Evolutionary conservation across 2,888 invertebrate genomes (phyloP).

Genomic region (Automeris io): DNA sequence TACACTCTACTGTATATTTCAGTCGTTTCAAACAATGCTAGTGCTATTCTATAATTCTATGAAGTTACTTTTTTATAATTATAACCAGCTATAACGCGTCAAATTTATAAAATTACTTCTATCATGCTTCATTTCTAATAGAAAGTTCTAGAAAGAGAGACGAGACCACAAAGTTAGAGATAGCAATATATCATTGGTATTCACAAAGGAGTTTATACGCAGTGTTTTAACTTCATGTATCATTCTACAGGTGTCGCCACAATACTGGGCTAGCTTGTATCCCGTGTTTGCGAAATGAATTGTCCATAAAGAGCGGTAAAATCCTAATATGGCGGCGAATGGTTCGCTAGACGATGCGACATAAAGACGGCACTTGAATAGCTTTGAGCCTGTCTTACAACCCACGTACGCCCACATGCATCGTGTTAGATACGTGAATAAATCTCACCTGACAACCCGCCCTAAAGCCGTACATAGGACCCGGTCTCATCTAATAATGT

Average conservation of each 20-base stretch:
- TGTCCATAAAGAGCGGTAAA: slow-evolving; percentile 40
- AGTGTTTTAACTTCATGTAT: slow-evolving; percentile 1
- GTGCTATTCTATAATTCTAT: too few relatives aligned
- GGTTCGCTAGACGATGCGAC: slow-evolving; percentile 38
- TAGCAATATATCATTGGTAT: too few relatives aligned
- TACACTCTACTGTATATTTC: too few relatives aligned
- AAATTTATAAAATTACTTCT: too few relatives aligned
- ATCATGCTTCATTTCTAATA: too few relatives aligned
- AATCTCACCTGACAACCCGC: slow-evolving; percentile 54
- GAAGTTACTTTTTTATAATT: too few relatives aligned
- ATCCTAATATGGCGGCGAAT: slow-evolving; percentile 43
- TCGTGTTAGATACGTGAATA: slow-evolving; percentile 50
- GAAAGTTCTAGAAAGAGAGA: too few relatives aligned
- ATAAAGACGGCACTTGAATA: slow-evolving; percentile 41
- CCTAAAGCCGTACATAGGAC: slow-evolving; percentile 17
- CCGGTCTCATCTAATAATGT: slow-evolving; percentile 19
- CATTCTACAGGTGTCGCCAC: slow-evolving; percentile 27
- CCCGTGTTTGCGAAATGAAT: slow-evolving; percentile 30
- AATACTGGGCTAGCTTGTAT: slow-evolving; percentile 28
- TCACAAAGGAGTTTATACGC: slow-evolving; percentile 7
- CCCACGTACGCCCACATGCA: slow-evolving; percentile 56
- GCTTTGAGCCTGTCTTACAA: slow-evolving; percentile 38
- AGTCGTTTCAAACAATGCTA: too few relatives aligned
- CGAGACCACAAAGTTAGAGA: too few relatives aligned
- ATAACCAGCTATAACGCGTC: too few relatives aligned